Percentiles rank a stretch among this genome's conserved stretches.
These are phyloP conservation scores for Gymnogyps californianus DNA, from an alignment of 2,113 vertebrate species.

Conservation along the genomic window DNA sequence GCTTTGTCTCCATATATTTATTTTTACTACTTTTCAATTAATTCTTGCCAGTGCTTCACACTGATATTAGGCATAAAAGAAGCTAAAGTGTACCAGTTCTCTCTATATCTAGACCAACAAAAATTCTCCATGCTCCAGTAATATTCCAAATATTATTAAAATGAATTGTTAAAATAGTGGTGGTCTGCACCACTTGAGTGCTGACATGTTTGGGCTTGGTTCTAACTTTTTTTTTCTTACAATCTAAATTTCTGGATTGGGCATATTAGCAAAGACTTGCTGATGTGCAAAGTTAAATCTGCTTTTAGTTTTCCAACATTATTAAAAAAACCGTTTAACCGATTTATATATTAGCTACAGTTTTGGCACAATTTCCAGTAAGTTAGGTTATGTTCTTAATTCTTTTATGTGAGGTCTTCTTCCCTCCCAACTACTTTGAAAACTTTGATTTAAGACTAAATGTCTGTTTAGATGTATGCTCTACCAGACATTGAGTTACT, in stretches of 20 bases:
- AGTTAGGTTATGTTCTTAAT: neutral
- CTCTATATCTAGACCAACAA: neutral
- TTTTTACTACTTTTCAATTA: neutral
- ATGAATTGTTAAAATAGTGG: neutral
- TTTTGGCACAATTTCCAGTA: neutral
- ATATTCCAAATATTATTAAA: neutral
- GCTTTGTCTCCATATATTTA: neutral
- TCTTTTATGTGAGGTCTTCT: neutral
- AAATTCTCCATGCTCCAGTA: neutral
- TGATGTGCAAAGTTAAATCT: neutral
- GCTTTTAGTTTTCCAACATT: neutral
- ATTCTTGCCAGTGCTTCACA: neutral
- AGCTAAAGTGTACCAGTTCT: neutral
- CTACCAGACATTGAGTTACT: neutral
- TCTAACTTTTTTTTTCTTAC: neutral
- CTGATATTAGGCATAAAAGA: neutral
- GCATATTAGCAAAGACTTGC: neutral
- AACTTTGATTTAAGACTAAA: neutral
- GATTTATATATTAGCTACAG: neutral
- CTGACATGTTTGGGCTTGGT: neutral
- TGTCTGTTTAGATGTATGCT: neutral
- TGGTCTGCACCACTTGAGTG: neutral
- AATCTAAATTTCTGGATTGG: neutral
- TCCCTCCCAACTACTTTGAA: neutral
- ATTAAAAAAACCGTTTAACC: neutral